These are phyloP conservation scores for Aptenodytes forsteri DNA, from an alignment of 2,113 vertebrate species.

Conservation along the genomic window DNA sequence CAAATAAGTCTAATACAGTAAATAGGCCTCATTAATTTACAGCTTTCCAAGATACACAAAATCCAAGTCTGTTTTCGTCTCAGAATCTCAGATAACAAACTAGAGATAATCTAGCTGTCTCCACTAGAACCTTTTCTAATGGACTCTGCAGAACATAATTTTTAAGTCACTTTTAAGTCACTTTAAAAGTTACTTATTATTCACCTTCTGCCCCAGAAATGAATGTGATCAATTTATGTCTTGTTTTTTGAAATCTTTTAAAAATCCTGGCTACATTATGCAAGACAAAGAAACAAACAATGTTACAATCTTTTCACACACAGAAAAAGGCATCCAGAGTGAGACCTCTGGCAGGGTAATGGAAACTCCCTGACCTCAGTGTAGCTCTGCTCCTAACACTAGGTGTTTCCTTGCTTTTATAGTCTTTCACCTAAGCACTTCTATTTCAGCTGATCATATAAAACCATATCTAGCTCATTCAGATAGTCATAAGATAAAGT, in stretches of 20 bases:
- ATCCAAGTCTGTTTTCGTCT: not conserved
- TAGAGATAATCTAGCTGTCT: not conserved
- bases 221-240: not conserved
- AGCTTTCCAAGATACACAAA: not conserved
- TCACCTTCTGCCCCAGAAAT: not conserved
- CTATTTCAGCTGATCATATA: not conserved
- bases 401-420: not conserved
- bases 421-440: not conserved
- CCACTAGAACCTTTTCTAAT: not conserved
- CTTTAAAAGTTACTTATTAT: not conserved
- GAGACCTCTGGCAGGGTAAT: not conserved
- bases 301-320: not conserved
- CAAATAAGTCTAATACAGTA: not conserved
- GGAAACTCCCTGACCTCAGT: not conserved
- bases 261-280: not conserved
- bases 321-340: not conserved
- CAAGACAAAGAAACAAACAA: not conserved
- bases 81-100: not conserved
- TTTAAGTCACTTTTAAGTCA: not conserved
- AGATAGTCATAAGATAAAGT: not conserved
- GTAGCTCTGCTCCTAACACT: not conserved
- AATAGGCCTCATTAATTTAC: not conserved
- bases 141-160: not conserved
- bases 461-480: not conserved
- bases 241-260: not conserved